Evolutionary conservation across 2,797 vertebrate genomes (phyloP).

Genomic region (Girardinus metallicus): DNA sequence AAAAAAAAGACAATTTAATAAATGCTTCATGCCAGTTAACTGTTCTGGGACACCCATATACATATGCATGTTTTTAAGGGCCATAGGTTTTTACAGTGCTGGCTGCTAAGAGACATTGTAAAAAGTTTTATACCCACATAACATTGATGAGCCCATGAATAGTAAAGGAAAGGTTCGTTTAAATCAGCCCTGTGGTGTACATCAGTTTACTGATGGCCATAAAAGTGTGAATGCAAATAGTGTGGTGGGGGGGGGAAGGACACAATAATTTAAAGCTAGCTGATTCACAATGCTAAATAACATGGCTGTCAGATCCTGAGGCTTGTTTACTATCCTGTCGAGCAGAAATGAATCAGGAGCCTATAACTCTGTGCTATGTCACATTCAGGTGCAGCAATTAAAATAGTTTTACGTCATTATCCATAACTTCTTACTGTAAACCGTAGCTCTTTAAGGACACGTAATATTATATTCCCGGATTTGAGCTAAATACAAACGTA

Average conservation of each 20-base stretch:
- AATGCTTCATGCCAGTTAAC: conserved; percentile 56
- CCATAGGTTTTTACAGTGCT: conserved; percentile 12
- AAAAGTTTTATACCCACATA: conserved; percentile 51
- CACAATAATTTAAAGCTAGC: background rate
- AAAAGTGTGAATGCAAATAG: background rate
- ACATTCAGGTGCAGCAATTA: background rate
- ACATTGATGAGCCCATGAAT: conserved; percentile 42
- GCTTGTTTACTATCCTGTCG: conserved; percentile 6
- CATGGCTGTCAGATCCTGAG: background rate
- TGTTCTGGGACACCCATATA: conserved; percentile 28
- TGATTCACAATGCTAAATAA: background rate
- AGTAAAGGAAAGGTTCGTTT: conserved; percentile 18
- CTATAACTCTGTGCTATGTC: background rate
- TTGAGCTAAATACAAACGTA: background rate
- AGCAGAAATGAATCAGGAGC: conserved; percentile 2
- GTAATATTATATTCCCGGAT: background rate
- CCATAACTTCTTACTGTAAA: background rate
- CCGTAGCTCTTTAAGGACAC: background rate
- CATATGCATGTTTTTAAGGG: conserved; percentile 31
- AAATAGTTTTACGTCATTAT: background rate
- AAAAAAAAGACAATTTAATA: conserved; percentile 17
- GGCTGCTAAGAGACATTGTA: conserved; percentile 42
- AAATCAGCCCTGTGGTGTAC: conserved; percentile 20
- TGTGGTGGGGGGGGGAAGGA: background rate
- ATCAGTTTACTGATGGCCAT: conserved; percentile 19